Base-by-base conservation (phyloP, 1,140 invertebrate species). In the Schlechtendalia chinensis region DNA sequence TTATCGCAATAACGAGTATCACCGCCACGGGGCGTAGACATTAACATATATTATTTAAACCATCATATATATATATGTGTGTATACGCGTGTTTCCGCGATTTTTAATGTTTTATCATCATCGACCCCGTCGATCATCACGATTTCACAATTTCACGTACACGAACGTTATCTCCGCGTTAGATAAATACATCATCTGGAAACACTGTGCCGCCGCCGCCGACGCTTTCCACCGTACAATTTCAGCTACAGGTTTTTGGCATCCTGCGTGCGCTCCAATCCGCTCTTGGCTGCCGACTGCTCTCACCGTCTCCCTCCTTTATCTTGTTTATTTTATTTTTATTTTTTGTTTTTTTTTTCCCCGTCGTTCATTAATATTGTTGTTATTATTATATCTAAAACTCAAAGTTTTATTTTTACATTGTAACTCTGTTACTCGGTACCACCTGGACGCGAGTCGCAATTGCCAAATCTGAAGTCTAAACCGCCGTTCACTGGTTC, bases 191-290 rank as follows among this genome's bases (percentile, higher is more conserved):
- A 39, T 39, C 32, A 67, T 45, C 65, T 50, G 65, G 65, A 69
- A 47, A 69, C 65, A 47, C 39, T 69, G 65, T 69, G 32, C 8
- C 65, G 47, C 39, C 17, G 65, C 6, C 6, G 19, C 63, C 17
- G 65, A 2, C 6, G 19, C 63, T 22, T 5, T 24, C 39, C n/a
- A 69, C 39, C 17, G 32, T 19, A 45, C 63, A 19, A 39, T 59
- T 75, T 58, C 86, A 80, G 84, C 94, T 83, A 87, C 94, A 1
- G 89, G 88, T 85, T 93, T 39, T 93, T 84, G 88, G 93, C 79
- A 88, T 92, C 82, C 89, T 91, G 86, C 91, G 93, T 87, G 90
- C 92, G 85, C 22, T 85, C 32, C 5, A 45, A 11, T 45, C 19
- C 39, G 12, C 63, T 29, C 50, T 32, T 54, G 47, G 22, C 1